Evolutionary conservation across 2,797 vertebrate species (phyloP).

Genomic region (Takifugu ocellatus): DNA sequence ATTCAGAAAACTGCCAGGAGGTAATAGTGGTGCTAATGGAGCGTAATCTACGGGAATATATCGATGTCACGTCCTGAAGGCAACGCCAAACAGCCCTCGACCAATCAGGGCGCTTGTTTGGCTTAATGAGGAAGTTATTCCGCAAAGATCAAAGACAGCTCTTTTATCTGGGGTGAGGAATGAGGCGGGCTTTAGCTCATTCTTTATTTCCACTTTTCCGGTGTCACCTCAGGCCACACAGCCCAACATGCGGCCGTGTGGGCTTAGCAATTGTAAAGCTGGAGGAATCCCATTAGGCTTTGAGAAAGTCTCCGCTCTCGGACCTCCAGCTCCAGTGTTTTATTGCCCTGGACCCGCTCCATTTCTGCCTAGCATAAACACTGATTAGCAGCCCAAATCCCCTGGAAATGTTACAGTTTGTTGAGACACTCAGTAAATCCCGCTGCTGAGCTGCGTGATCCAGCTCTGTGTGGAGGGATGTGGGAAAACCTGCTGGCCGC

Average conservation of each 20-base stretch:
- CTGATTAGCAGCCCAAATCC: conserved; percentile 30
- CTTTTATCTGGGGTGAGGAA: background rate
- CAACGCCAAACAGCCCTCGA: too few relatives aligned
- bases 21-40: too few relatives aligned
- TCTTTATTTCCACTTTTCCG: background rate
- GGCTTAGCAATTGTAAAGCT: conserved; percentile 66
- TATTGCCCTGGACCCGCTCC: conserved; percentile 34
- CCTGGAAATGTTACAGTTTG: conserved; percentile 38
- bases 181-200: too few relatives aligned
- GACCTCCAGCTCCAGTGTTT: conserved; percentile 34
- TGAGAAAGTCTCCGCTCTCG: conserved; percentile 64
- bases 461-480: conserved; percentile 1
- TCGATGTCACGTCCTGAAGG: too few relatives aligned
- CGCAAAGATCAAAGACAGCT: background rate
- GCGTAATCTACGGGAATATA: too few relatives aligned
- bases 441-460: conserved; percentile 35
- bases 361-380: conserved; percentile 16
- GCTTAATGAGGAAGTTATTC: background rate
- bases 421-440: conserved; percentile 35
- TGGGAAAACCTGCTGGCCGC: conserved; percentile 17
- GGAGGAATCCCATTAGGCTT: conserved; percentile 73
- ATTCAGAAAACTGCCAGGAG: too few relatives aligned
- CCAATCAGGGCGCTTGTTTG: background rate
- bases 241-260: background rate
- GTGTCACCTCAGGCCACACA: background rate